Evolutionary conservation across 2,113 vertebrate genomes (phyloP), one percentile per base, ranked within the genome.

Genomic region (Connochaetes taurinus): DNA sequence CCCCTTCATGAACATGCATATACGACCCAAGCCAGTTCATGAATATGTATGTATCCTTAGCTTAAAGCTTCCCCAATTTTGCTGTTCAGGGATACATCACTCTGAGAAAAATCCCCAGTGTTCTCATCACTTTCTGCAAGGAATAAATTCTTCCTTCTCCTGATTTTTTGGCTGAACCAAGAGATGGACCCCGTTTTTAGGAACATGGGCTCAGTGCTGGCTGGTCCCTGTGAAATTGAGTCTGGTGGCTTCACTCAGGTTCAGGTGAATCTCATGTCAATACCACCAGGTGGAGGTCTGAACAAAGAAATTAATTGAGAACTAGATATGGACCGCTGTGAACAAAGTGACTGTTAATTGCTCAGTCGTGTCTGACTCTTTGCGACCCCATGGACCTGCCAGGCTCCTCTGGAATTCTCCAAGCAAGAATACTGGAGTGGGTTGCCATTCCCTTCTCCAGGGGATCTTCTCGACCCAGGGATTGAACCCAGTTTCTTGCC

Each of bases 281-380:
- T 17, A 87, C n/a, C 60, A 86, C 45, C 33, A 93, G 94, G 67
- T 45, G 10, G 25, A 92, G 76, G n/a, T 58, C 82, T 85, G 60
- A 95, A 91, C 92, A 91, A 83, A 95, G n/a, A 76, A 95, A 83
- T n/a, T 55, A 87, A 82, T 1, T 91, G 60, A 96, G 81, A 94
- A 53, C 55, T 87, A 80, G 43, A 58, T 91, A 57, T 50, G n/a
- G 43, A 40, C 40, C 6, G 17, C 29, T 88, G 27, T 50, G 83
- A 85, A 58, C 89, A 78, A 53, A 91, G 53, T 50, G 78, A 85
- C 10, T 71, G 19, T 71, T 71, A 71, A 10, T 71, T 36, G 5
- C 64, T 71, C 5, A 36, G n/a, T 71, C 19, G 1, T 71, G n/a
- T 71, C n/a, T 23, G 64, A 71, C 19, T 71, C n/a, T n/a, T 64